These are phyloP conservation scores for Contarinia nasturtii DNA, from an alignment of 1,140 invertebrate species.

Conservation along the genomic window DNA sequence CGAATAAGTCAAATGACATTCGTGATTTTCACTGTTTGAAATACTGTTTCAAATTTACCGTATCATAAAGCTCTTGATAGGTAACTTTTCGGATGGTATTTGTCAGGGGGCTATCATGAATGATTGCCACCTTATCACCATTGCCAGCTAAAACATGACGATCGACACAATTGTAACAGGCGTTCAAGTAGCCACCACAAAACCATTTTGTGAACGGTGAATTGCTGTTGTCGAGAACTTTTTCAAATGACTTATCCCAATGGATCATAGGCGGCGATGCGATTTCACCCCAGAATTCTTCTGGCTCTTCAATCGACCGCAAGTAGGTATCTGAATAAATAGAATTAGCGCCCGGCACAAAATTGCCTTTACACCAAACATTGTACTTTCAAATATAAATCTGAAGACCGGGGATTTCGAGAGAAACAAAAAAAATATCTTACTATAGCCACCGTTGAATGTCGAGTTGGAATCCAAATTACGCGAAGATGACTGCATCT, in stretches of 20 bases:
- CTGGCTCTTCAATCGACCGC: conserved; percentile 53
- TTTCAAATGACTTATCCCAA: conserved; percentile 66
- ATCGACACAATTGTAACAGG: conserved; percentile 84
- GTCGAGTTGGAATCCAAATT: too few species aligned
- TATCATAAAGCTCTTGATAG: conserved; percentile 58
- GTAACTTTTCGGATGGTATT: conserved; percentile 53
- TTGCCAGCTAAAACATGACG: conserved; percentile 63
- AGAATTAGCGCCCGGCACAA: too few species aligned
- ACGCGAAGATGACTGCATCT: too few species aligned
- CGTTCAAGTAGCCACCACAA: conserved; percentile 72
- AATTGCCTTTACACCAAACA: too few species aligned
- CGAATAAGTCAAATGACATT: conserved; percentile 3
- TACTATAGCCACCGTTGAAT: too few species aligned
- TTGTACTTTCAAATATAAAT: too few species aligned
- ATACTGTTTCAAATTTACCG: conserved; percentile 29
- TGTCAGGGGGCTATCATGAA: conserved; percentile 79
- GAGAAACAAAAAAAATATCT: too few species aligned
- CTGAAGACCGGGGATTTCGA: too few species aligned
- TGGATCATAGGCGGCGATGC: conserved; percentile 36
- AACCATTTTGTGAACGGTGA: conserved; percentile 83
- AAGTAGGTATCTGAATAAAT: conserved; percentile 44
- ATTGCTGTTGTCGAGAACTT: conserved; percentile 65
- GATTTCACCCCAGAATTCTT: conserved; percentile 72
- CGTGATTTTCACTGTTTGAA: not conserved
- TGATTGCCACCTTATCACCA: conserved; percentile 60